phyloP scores from a whole-genome alignment of 2,113 vertebrate genomes.

The Prietella phreatophila region DNA sequence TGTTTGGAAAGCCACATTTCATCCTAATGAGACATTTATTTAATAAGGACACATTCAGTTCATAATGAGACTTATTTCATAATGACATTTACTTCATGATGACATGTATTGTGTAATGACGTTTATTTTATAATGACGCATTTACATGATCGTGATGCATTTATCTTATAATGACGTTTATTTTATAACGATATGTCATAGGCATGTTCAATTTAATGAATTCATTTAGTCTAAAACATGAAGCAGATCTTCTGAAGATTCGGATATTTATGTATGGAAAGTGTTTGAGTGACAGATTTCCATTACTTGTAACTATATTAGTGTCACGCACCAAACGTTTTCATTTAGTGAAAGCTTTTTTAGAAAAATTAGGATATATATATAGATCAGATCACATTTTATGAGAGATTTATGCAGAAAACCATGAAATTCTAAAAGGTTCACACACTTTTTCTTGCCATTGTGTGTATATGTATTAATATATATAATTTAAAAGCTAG shows the following conservation, averaged over 20 bases:
- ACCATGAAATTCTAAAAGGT: no score
- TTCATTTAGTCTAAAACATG: background rate
- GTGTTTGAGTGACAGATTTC: background rate
- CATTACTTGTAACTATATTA: background rate
- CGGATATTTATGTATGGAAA: background rate
- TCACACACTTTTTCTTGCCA: no score
- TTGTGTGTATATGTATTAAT: no score
- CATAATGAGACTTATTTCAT: background rate
- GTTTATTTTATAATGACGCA: background rate
- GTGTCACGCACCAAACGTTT: background rate
- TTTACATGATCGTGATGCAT: background rate
- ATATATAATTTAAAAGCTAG: no score
- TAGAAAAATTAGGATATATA: no score
- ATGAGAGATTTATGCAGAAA: no score
- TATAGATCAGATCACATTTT: no score
- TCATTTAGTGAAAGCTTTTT: background rate
- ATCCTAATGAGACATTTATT: background rate
- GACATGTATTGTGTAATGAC: background rate
- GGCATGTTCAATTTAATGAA: background rate
- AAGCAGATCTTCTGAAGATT: background rate
- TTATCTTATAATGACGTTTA: no score
- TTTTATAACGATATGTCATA: background rate
- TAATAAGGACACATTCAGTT: background rate
- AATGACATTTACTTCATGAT: background rate
- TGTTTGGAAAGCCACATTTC: background rate